Base-by-base conservation (phyloP, 2,113 vertebrate genomes). In the Strix aluco region DNA sequence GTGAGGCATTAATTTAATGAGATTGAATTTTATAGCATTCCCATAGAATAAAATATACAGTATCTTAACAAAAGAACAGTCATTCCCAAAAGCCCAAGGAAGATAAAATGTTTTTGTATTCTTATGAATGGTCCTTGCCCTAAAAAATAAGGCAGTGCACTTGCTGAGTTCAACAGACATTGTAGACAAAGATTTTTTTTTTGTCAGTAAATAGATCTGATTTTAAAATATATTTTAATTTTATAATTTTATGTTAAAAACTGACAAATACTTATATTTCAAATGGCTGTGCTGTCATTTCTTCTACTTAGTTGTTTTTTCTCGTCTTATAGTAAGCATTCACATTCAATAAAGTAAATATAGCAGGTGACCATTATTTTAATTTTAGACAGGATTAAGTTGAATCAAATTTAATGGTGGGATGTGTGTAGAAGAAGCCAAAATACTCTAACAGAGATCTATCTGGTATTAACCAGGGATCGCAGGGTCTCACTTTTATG, bases 401-500 rank as follows among this genome's bases (percentile, higher is more conserved):
- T 73, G 85, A 95, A 83, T 90, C 15, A 62, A 80, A 86, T 86
- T 59, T 66, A 81, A 63, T 90, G 74, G 58, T 92, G 42, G 42
- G 10, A 18, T 40, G 18, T 57, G 34, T 66, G 54, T 71, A 55
- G 78, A 92, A 86, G 67, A 18, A 90, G 71, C 55, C 46, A 88
- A 93, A 93, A 80, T 86, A 62, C 54, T 83, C 57, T 70, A 90
- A 52, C 49, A 90, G 70, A 82, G 73, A 84, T 80, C 65, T 91
- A 38, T 36, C 70, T 72, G 70, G 54, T 52, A 86, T 83, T 91
- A 94, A 83, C 51, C 69, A 84, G 63, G 74, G 67, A 88, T 96
- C 5, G 4, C 55, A 47, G 42, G 57, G 69, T 93, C 85, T 97
- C 63, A 49, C 72, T 93, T 95, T 86, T 84, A 95, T 89, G 83